Evolutionary conservation across 1,140 invertebrate genomes (phyloP), one percentile per base, ranked within the genome.

Genomic region (honey bee (Apis mellifera)): DNA sequence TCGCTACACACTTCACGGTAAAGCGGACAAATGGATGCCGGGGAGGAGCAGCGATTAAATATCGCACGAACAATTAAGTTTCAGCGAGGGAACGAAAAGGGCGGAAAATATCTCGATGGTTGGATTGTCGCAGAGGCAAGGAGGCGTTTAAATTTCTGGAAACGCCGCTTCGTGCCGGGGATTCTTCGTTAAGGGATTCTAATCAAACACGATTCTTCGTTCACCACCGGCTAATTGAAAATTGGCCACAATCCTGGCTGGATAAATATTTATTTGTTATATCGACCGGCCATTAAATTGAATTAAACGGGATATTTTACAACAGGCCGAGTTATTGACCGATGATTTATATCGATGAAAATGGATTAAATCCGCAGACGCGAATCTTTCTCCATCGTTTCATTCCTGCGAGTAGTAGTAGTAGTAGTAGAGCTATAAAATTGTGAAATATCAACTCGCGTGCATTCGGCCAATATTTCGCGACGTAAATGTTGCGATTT

Each of bases 221-320:
- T 59, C 52, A 23, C 64, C 52, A 23, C 64, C 42, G 48, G 64
- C 23, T 82, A 82, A 82, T 82, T 76, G 79, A 82, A 82, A 82
- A 57, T 13, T 72, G 21, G 54, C 21, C n/a, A 2, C 50, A 42
- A 42, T 23, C 52, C 11, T n/a, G 71, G 15, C 52, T 55, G 5
- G 32, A 59, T 57, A 65, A 82, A 76, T 64, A 68, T 81, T 81
- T 66, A 59, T 82, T 54, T 52, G n/a, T n/a, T n/a, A n/a, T n/a
- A n/a, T 21, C 64, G 50, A 9, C 60, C 52, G 64, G 32, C 15
- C 21, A 55, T 72, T 75, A 75, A 75, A 68, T 68, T 75, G 15
- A 60, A 15, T 23, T 48, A 68, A 75, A 3, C 32, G n/a, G 12
- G 9, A 32, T 23, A 17, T 82, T 76, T 68, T 60, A 82, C 21